These are phyloP conservation scores for Sycon ciliatum DNA, from an alignment of 37 sponge, comb jelly and placozoan species.

Conservation along the genomic window DNA sequence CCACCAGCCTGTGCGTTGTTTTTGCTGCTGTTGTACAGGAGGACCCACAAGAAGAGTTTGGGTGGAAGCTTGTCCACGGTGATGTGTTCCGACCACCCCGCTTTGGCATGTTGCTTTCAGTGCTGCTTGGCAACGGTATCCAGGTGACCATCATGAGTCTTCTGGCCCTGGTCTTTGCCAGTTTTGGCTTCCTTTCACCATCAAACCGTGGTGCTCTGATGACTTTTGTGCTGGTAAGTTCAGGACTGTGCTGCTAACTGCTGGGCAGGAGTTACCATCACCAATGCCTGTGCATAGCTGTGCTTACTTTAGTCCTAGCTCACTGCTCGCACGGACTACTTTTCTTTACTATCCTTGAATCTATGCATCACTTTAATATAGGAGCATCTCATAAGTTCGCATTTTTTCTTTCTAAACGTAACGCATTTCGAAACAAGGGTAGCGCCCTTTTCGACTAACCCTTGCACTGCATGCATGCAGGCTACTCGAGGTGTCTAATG, in stretches of 20 bases:
- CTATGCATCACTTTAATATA: not conserved
- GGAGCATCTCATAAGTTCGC: not conserved
- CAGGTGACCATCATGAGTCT: conserved; percentile 74
- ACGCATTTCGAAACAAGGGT: no score
- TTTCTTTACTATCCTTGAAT: no score
- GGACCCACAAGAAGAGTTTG: conserved; percentile 98
- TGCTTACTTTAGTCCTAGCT: no score
- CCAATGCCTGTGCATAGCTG: not conserved
- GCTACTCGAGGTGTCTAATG: no score
- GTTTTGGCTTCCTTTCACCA: conserved; percentile 94
- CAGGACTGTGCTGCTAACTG: not conserved
- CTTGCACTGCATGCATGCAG: no score
- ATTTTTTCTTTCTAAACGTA: no score
- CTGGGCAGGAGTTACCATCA: not conserved
- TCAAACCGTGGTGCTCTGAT: conserved; percentile 91
- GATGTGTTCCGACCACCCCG: conserved; percentile 97
- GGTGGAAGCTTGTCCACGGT: conserved; percentile 99
- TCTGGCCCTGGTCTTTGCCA: conserved; percentile 69
- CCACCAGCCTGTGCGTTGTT: not conserved
- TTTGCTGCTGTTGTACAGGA: conserved; percentile 42
- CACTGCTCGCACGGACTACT: no score
- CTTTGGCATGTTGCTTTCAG: conserved; percentile 77
- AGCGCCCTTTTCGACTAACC: no score
- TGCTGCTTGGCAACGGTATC: conserved; percentile 73
- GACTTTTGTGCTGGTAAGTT: conserved; percentile 76